A percentile compares a stretch with the other conserved stretches of the same genome.
These are phyloP conservation scores for Limanda limanda DNA, from an alignment of 2,113 vertebrate genomes.

Conservation along the genomic window DNA sequence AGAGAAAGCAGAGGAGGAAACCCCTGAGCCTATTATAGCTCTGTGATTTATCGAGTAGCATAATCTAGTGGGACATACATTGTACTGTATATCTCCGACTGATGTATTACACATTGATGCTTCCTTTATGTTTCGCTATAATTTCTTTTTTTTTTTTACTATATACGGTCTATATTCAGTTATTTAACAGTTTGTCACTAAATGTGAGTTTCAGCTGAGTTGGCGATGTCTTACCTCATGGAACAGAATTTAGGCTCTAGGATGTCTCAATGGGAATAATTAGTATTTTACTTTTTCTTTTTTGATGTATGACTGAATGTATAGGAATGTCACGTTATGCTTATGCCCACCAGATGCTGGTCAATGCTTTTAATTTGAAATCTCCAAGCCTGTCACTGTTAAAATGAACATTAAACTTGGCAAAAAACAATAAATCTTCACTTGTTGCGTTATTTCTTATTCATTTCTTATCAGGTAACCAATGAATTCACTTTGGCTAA, in stretches of 20 bases:
- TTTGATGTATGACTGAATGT: conserved; percentile 49
- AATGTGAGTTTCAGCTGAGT: conserved; percentile 49
- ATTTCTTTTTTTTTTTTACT: conserved; percentile 21
- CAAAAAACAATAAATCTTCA: neutral
- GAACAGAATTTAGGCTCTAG: conserved; percentile 65
- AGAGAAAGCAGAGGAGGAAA: conserved; percentile 70
- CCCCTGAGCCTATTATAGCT: conserved; percentile 68
- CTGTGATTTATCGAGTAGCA: conserved; percentile 53
- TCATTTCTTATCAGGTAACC: neutral
- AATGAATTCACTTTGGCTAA: neutral
- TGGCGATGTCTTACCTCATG: conserved; percentile 44
- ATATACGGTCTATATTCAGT: conserved; percentile 50
- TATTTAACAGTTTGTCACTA: conserved; percentile 68
- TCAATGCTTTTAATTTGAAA: conserved; percentile 49
- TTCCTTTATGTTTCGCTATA: conserved; percentile 18
- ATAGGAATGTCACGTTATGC: conserved; percentile 47
- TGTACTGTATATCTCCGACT: conserved; percentile 11
- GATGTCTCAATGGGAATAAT: conserved; percentile 58
- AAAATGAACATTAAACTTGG: conserved; percentile 43
- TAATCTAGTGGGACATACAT: conserved; percentile 22
- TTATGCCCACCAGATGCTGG: conserved; percentile 42
- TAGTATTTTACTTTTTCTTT: conserved; percentile 35
- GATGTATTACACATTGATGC: conserved; percentile 38
- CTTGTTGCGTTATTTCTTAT: neutral
- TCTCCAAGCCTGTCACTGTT: conserved; percentile 39